Base-by-base conservation (phyloP, 2,888 invertebrate genomes). In the Callyntrura guangdongensis region DNA sequence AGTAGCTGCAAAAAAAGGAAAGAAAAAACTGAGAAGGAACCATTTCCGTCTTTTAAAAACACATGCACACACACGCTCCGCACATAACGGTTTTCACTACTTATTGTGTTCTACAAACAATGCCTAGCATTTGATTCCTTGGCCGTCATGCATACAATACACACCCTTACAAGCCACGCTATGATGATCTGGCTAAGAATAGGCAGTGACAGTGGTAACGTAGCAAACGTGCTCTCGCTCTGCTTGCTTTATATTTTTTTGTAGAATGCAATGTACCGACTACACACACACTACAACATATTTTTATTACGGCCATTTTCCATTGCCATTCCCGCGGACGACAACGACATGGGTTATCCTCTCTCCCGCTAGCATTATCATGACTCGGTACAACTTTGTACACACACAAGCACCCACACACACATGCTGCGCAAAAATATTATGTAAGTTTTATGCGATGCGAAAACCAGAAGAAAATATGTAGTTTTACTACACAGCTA, bases 381-480 rank as follows among this genome's bases (percentile, higher is more conserved):
- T 56, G 56, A 20, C 59, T 59, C 11, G 36, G 27, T 79, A 59
- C 36, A 61, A 20, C 59, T 59, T 17, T n/a, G 27, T 79, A 59
- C 36, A 61, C 36, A 61, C 36, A 36, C 17, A 8, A 67, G 45
- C 53, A 20, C n/a, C n/a, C 27, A 47, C n/a, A 47, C 67, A 22
- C 14, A 67, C 36, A 85, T 53, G 36, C 72, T 72, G 53, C 85
- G 72, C 17, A 64, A 61, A 74, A 77, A 61, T 6, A 36, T 25
- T 27, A 53, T 25, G 64, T 83, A 47, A 56, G 56, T 81, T 81
- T 61, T 72, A 77, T 77, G 86, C 86, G 61, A 77, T 86, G 86
- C 74, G 86, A 86, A 77, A 86, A 74, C 49, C 9, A 86, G 12
- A 86, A 53, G 9, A 86, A 49, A 79, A 61, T 11, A 82, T 47